Percentiles rank a stretch among this genome's conserved stretches.
Conservation (phyloP, 2,113 vertebrate genomes). For the Tor tambroides region DNA sequence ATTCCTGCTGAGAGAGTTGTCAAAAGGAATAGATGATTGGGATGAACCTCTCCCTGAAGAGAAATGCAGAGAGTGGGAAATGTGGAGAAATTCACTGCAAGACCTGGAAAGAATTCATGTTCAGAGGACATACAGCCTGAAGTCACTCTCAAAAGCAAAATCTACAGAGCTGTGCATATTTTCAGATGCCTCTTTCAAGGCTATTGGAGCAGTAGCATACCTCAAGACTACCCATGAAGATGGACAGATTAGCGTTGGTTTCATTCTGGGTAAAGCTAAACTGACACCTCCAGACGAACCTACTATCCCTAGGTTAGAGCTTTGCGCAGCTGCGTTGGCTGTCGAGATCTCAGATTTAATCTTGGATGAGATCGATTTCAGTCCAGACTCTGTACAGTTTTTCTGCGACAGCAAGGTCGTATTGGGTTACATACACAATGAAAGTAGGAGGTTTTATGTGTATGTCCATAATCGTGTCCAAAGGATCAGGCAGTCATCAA, state of each 20-base stretch:
- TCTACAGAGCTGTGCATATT: not conserved
- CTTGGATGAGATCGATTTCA: too few species aligned
- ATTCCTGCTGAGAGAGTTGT: not conserved
- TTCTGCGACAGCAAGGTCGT: not conserved
- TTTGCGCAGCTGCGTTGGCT: too few species aligned
- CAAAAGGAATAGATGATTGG: not conserved
- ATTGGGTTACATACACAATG: too few species aligned
- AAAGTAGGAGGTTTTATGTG: too few species aligned
- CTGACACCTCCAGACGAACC: too few species aligned
- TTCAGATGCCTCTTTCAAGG: not conserved
- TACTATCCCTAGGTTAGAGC: not conserved
- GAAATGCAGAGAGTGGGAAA: not conserved
- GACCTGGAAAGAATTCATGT: not conserved
- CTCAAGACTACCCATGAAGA: not conserved
- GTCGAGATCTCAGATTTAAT: too few species aligned
- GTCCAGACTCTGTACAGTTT: not conserved
- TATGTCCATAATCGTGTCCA: too few species aligned
- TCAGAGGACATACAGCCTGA: not conserved
- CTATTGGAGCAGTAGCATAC: slow-evolving; percentile 1
- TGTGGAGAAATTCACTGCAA: not conserved
- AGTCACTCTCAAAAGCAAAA: not conserved
- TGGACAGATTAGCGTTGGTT: not conserved
- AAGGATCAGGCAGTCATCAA: too few species aligned
- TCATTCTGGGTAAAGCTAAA: not conserved
- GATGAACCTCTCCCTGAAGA: not conserved